Conservation (phyloP, 2,797 vertebrate genomes). For the Eremophila alpestris region DNA sequence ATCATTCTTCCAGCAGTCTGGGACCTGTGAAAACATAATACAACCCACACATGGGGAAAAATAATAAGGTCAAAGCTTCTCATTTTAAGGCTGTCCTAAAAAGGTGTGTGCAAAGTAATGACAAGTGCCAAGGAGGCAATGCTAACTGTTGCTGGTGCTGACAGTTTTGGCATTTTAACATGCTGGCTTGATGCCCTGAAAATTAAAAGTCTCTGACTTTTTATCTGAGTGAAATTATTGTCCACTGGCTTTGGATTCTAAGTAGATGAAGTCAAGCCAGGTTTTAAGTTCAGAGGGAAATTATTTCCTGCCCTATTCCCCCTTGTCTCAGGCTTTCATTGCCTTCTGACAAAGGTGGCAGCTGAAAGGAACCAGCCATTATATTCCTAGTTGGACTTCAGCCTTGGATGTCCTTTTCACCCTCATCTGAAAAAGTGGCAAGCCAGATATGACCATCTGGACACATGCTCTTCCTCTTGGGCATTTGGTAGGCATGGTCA, state of each 20-base stretch:
- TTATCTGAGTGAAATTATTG: constrained; percentile 46
- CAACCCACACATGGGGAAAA: background rate
- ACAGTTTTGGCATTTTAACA: constrained; percentile 55
- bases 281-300: constrained; percentile 4
- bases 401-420: constrained; percentile 7
- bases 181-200: constrained; percentile 32
- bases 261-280: background rate
- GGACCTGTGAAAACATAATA: background rate
- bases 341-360: background rate
- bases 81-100: constrained; percentile 52
- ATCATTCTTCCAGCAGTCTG: background rate
- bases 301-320: background rate
- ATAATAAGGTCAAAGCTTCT: constrained; percentile 62
- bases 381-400: background rate
- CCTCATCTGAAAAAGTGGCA: background rate
- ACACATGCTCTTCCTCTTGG: background rate
- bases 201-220: constrained; percentile 64
- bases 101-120: constrained; percentile 45
- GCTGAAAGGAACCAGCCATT: background rate
- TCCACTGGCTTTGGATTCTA: constrained; percentile 2
- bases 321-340: background rate
- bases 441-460: constrained; percentile 28
- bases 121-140: constrained; percentile 48
- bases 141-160: constrained; percentile 47
- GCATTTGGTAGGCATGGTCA: background rate